Evolutionary conservation across 2,888 invertebrate genomes (phyloP).

Genomic region (Aleiodes leptofemur): DNA sequence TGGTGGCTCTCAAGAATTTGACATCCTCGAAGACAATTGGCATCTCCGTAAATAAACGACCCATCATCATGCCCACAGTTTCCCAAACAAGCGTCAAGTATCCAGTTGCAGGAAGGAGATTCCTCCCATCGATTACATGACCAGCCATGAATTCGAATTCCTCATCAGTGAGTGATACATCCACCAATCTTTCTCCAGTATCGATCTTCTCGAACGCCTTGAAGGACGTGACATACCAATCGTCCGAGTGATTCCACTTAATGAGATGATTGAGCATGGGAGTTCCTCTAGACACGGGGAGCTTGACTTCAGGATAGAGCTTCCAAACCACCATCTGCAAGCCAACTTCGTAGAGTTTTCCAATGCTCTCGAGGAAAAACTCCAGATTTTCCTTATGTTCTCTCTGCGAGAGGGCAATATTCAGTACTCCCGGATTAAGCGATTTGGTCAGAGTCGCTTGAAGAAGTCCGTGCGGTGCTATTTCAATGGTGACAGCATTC

Average conservation of each 20-base stretch:
- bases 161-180: conserved; percentile 80
- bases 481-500: conserved; percentile 90
- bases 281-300: conserved; percentile 91
- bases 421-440: conserved; percentile 82
- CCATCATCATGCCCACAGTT: conserved; percentile 83
- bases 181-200: conserved; percentile 81
- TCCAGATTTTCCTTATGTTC: conserved; percentile 81
- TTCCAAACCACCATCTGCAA: conserved; percentile 84
- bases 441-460: conserved; percentile 91
- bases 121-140: conserved; percentile 91
- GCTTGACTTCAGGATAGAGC: conserved; percentile 85
- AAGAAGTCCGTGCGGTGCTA: conserved; percentile 91
- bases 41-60: conserved; percentile 82
- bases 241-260: conserved; percentile 90
- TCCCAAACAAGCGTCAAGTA: conserved; percentile 89
- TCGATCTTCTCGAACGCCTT: conserved; percentile 82
- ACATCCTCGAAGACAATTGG: conserved; percentile 91
- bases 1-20: conserved; percentile 88
- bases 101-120: conserved; percentile 90
- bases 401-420: conserved; percentile 86
- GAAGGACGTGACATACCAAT: conserved; percentile 85
- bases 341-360: conserved; percentile 86
- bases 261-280: conserved; percentile 89
- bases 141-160: conserved; percentile 85
- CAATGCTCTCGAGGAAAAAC: conserved; percentile 80